phyloP scores from a whole-genome alignment of 2,888 invertebrate species.

The Volucella inanis region DNA sequence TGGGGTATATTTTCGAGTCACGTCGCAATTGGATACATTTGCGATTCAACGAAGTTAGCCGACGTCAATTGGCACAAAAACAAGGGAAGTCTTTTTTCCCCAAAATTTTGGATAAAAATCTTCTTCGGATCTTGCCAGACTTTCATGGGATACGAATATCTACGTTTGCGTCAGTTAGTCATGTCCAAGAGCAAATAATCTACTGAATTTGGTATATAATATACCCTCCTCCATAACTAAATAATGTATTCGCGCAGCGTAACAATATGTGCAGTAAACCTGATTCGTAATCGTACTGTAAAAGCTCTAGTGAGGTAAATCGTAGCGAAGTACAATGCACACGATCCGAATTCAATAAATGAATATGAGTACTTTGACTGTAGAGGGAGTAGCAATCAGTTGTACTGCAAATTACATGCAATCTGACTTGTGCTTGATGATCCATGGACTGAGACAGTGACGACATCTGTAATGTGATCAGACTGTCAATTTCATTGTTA shows the following conservation, averaged over 20 bases:
- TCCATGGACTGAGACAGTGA: constrained; percentile 65
- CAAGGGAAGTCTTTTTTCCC: constrained; percentile 22
- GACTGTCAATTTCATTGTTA: constrained; percentile 30
- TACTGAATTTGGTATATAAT: constrained; percentile 25
- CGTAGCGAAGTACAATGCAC: constrained; percentile 29
- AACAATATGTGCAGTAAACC: constrained; percentile 53
- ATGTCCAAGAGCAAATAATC: constrained; percentile 23
- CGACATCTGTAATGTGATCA: constrained; percentile 60
- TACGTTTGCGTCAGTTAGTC: constrained; percentile 41
- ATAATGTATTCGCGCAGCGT: constrained; percentile 51
- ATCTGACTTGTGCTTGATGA: constrained; percentile 52
- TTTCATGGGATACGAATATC: constrained; percentile 30
- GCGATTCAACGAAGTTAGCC: neutral
- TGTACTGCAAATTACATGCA: constrained; percentile 5
- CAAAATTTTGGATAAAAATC: constrained; percentile 19
- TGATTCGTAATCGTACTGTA: constrained; percentile 63
- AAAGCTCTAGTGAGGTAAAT: constrained; percentile 57
- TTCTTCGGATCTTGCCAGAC: constrained; percentile 13
- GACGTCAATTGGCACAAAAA: neutral
- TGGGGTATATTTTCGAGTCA: constrained; percentile 4
- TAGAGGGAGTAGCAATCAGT: constrained; percentile 43
- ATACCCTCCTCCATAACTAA: constrained; percentile 10
- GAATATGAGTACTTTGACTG: neutral
- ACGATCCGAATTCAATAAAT: neutral
- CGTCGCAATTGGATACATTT: constrained; percentile 33